Evolutionary conservation across 2,888 invertebrate genomes (phyloP), one percentile per base, ranked within the genome.

Genomic region (Graphium colonna): DNA sequence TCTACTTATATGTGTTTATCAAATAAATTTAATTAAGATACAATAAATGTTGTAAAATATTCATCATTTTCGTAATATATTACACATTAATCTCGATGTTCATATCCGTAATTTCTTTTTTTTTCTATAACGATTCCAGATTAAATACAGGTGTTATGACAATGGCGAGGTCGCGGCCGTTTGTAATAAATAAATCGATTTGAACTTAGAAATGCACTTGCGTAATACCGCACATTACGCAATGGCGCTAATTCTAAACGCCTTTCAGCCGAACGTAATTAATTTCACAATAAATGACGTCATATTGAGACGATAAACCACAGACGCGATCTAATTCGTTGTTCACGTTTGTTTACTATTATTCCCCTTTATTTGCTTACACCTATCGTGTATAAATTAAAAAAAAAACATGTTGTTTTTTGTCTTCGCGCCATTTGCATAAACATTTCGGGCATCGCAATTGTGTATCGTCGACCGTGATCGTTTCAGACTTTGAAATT

Each of bases 211-310:
- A 49, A 49, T 28, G 18, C 18, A n/a, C n/a, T 49, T 41, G 41
- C 40, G 41, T 41, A 49, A 49, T 33, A 49, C 15, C 12, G 17
- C 49, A 12, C 40, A 41, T 41, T 49, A 41, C 41, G 49, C 41
- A 49, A 49, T n/a, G 40, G 16, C 31, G 28, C 9, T 47, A 28
- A 41, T 41, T 46, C n/a, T 46, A 26, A 46, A 52, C 52, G 33
- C 46, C 40, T 40, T 33, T 31, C n/a, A 21, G 21, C 10, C 33
- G 33, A 36, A 17, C 36, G 45, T 28, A 41, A 16, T 51, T 42
- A 52, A 52, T 52, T 52, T 42, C 42, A 47, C 52, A 52, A 52
- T 36, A 38, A 47, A 52, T 52, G 41, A 47, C 52, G 41, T 47
- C 42, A 52, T 39, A 33, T 40, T 13, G n/a, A 46, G 41, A 44